A percentile compares a stretch with the other conserved stretches of the same genome.
phyloP scores from a whole-genome alignment of 2,888 invertebrate species.

The Mylabris sibirica region DNA sequence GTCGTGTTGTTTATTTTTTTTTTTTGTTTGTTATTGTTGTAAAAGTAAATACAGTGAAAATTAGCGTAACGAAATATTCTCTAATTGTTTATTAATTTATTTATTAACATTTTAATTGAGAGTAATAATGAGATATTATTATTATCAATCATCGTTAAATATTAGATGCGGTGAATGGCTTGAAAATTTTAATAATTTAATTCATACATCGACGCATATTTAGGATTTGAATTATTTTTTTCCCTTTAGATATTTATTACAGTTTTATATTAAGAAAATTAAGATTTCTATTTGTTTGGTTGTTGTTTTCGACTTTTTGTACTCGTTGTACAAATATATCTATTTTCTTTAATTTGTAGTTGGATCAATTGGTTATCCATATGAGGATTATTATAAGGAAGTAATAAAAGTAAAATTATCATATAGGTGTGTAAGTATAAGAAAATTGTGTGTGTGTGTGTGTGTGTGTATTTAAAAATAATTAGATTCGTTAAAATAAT shows the following conservation, averaged over 20 bases:
- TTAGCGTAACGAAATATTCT: not conserved
- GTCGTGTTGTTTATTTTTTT: not conserved
- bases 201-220: constrained; percentile 29
- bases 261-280: too few species aligned
- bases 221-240: constrained; percentile 13
- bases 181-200: not conserved
- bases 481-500: constrained; percentile 14
- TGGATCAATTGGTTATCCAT: not conserved
- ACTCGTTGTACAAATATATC: not conserved
- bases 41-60: not conserved
- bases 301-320: not conserved
- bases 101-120: not conserved
- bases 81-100: not conserved
- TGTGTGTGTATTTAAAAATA: constrained; percentile 11
- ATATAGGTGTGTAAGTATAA: not conserved
- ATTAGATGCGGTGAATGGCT: not conserved
- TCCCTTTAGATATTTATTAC: not conserved
- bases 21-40: not conserved
- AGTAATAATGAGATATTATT: not conserved
- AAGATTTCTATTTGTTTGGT: too few species aligned
- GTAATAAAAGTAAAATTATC: constrained; percentile 10
- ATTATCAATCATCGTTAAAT: not conserved
- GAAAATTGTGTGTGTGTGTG: not conserved
- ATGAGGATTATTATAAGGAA: constrained; percentile 18
- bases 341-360: not conserved